A percentile compares a stretch with the other conserved stretches of the same genome.
Conservation (phyloP, 2,888 invertebrate genomes). For the Chymomyza amoena region DNA sequence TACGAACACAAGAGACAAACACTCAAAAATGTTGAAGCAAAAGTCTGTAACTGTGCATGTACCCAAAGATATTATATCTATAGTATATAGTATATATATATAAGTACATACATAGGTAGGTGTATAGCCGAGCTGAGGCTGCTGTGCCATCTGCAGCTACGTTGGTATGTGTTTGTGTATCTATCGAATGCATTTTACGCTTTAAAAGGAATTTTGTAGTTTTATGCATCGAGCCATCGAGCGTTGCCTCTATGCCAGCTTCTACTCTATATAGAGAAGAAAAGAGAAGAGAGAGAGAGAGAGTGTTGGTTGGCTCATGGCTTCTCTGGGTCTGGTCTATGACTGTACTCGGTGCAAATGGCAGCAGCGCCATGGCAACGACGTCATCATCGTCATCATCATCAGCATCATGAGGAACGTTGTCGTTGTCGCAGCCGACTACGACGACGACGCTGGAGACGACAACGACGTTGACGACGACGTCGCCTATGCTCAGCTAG, state of each 20-base stretch:
- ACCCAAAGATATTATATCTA: conserved; percentile 16
- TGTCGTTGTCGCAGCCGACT: conserved; percentile 5
- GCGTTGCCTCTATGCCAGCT: conserved; percentile 16
- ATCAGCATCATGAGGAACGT: background rate
- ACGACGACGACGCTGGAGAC: conserved; percentile 13
- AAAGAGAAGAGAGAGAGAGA: background rate
- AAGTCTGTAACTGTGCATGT: conserved; percentile 15
- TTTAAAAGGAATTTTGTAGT: conserved; percentile 73
- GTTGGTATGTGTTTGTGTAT: conserved; percentile 48
- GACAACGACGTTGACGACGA: conserved; percentile 30
- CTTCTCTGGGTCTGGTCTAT: conserved; percentile 40
- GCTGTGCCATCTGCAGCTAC: conserved; percentile 6
- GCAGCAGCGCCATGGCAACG: conserved; percentile 55
- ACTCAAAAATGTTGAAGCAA: conserved; percentile 6
- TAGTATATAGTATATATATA: conserved; percentile 11
- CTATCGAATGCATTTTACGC: conserved; percentile 72
- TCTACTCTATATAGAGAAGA: background rate
- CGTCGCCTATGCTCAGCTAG: background rate
- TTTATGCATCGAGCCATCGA: conserved; percentile 55
- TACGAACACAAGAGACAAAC: background rate
- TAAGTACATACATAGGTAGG: conserved; percentile 2
- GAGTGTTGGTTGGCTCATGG: background rate
- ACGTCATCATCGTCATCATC: conserved; percentile 49
- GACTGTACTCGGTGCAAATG: conserved; percentile 51
- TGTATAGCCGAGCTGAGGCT: background rate